Evolutionary conservation across 2,797 vertebrate genomes (phyloP).

Genomic region (Sebastolobus alascanus): DNA sequence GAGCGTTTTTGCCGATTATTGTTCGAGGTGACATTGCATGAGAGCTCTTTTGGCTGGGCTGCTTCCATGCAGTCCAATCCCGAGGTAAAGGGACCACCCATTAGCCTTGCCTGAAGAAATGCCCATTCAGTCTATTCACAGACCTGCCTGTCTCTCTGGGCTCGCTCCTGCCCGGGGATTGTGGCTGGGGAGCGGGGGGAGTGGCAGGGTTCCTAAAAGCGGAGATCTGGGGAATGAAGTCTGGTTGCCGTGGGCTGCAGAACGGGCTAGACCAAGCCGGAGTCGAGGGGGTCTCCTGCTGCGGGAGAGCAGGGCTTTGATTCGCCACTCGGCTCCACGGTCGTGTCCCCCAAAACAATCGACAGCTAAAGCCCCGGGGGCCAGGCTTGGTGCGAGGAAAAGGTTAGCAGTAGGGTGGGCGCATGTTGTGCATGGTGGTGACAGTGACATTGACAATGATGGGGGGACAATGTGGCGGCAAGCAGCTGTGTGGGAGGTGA

Average conservation of each 20-base stretch:
- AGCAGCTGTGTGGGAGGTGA: slow-evolving; percentile 79
- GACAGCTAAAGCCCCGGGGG: slow-evolving; percentile 60
- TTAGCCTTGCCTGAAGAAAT: slow-evolving; percentile 77
- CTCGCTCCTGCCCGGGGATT: slow-evolving; percentile 63
- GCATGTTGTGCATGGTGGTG: slow-evolving; percentile 66
- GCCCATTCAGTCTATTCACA: slow-evolving; percentile 83
- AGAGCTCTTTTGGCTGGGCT: slow-evolving; percentile 76
- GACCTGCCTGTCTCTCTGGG: slow-evolving; percentile 73
- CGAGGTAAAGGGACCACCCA: slow-evolving; percentile 83
- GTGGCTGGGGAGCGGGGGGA: slow-evolving; percentile 41
- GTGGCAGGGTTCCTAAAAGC: slow-evolving; percentile 53
- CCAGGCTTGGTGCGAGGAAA: slow-evolving; percentile 66
- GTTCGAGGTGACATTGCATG: slow-evolving; percentile 84
- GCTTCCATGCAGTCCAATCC: slow-evolving; percentile 72
- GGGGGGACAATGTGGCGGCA: slow-evolving; percentile 74
- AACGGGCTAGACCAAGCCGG: slow-evolving; percentile 58
- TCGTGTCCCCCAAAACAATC: slow-evolving; percentile 70
- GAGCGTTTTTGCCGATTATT: slow-evolving; percentile 77
- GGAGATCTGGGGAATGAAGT: slow-evolving; percentile 57
- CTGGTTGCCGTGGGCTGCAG: slow-evolving; percentile 56
- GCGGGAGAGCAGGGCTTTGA: slow-evolving; percentile 71
- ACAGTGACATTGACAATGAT: slow-evolving; percentile 80
- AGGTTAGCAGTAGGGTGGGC: slow-evolving; percentile 73
- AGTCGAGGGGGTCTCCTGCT: slow-evolving; percentile 70
- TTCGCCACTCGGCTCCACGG: slow-evolving; percentile 64